These are phyloP conservation scores for Cossypha niveicapilla DNA, from an alignment of 2,797 vertebrate genomes.

Conservation along the genomic window DNA sequence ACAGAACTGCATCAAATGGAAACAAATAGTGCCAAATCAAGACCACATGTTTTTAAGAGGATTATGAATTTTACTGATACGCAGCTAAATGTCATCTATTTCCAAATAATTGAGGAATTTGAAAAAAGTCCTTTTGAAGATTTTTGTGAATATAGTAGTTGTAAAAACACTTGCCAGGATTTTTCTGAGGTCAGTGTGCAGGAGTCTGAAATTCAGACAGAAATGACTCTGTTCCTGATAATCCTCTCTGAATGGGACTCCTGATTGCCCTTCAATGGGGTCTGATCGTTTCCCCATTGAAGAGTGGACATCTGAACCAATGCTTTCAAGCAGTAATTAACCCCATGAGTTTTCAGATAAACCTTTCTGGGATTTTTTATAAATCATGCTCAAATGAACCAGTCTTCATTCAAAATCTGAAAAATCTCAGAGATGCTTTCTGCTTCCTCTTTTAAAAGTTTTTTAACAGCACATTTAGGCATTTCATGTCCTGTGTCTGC, in stretches of 20 bases:
- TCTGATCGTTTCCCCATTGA: background rate
- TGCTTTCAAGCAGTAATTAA: background rate
- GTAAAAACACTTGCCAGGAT: constrained; percentile 27
- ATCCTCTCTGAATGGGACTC: background rate
- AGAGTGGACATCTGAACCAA: background rate
- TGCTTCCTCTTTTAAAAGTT: background rate
- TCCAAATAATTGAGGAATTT: constrained; percentile 27
- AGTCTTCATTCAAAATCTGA: background rate
- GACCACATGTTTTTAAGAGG: constrained; percentile 45
- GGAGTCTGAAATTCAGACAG: constrained; percentile 31
- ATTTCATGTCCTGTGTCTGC: background rate
- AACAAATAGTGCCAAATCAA: constrained; percentile 36
- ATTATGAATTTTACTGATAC: constrained; percentile 34
- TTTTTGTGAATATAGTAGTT: constrained; percentile 9
- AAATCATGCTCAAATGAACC: background rate
- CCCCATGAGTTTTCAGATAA: background rate
- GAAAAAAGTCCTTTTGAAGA: constrained; percentile 21
- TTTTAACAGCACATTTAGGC: background rate
- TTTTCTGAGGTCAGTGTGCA: constrained; percentile 25
- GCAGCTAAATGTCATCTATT: constrained; percentile 46
- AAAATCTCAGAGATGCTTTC: background rate
- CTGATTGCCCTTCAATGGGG: background rate
- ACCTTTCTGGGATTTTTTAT: background rate
- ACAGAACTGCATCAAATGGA: constrained; percentile 39
- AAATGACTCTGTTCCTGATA: background rate